These are phyloP conservation scores for Diachrysia chrysitis DNA, from an alignment of 2,888 invertebrate genomes.

Conservation along the genomic window DNA sequence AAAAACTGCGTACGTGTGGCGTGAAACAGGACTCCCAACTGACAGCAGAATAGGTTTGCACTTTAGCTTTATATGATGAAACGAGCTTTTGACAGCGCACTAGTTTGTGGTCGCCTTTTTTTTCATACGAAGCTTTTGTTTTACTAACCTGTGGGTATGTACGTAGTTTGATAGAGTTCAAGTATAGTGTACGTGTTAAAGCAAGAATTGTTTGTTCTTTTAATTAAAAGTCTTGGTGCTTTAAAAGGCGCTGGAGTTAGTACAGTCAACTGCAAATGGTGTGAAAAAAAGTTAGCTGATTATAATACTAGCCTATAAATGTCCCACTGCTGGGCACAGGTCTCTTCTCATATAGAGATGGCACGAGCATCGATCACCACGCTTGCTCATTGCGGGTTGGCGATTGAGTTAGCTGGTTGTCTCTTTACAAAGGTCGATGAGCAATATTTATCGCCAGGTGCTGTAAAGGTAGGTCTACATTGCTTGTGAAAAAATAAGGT, in stretches of 20 bases:
- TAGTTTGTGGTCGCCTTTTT: slow-evolving; percentile 24
- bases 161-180: neutral
- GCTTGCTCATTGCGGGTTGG: too few species aligned
- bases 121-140: slow-evolving; percentile 45
- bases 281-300: too few species aligned
- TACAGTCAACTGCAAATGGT: too few species aligned
- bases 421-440: too few species aligned
- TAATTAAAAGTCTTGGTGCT: neutral
- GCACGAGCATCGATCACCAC: too few species aligned
- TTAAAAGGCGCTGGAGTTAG: neutral
- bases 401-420: too few species aligned
- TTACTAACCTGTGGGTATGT: slow-evolving; percentile 15
- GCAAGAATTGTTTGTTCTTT: neutral
- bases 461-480: too few species aligned
- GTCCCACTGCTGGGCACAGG: too few species aligned
- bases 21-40: slow-evolving; percentile 41
- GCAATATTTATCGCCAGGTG: too few species aligned
- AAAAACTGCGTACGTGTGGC: slow-evolving; percentile 18
- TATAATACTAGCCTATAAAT: too few species aligned
- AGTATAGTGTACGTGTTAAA: neutral
- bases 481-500: too few species aligned
- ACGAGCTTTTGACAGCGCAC: slow-evolving; percentile 49
- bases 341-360: too few species aligned
- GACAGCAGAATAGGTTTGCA: slow-evolving; percentile 52
- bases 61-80: slow-evolving; percentile 42